Conservation (phyloP, 2,888 invertebrate genomes). For the Spodoptera exigua region DNA sequence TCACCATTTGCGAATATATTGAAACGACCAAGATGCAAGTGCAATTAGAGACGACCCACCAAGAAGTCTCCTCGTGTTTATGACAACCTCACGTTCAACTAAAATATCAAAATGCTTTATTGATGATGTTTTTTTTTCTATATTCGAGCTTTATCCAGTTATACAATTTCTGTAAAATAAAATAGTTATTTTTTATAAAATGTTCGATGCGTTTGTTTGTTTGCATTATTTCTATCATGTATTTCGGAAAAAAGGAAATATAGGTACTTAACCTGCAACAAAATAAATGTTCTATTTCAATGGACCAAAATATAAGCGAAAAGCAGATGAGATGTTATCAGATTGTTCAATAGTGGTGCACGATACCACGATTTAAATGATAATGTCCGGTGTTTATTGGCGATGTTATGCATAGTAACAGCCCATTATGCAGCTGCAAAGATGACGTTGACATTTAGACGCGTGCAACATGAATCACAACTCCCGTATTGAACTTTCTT, state of each 20-base stretch:
- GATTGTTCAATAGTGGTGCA: constrained; percentile 27
- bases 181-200: too few relatives aligned
- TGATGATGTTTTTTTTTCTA: too few relatives aligned
- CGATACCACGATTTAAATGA: constrained; percentile 34
- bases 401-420: constrained; percentile 30
- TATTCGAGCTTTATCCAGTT: too few relatives aligned
- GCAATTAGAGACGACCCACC: constrained; percentile 37
- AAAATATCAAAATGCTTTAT: not conserved
- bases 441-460: constrained; percentile 35
- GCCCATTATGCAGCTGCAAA: constrained; percentile 35
- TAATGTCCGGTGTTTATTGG: constrained; percentile 29
- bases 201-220: too few relatives aligned
- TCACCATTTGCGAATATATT: constrained; percentile 58
- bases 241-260: too few relatives aligned
- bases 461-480: constrained; percentile 31
- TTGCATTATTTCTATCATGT: too few relatives aligned
- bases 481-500: constrained; percentile 32
- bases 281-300: too few relatives aligned
- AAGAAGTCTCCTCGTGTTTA: constrained; percentile 11
- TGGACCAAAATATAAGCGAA: not conserved
- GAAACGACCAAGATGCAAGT: constrained; percentile 47
- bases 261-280: too few relatives aligned
- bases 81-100: constrained; percentile 1
- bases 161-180: too few relatives aligned
- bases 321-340: constrained; percentile 15